A percentile compares a stretch with the other conserved stretches of the same genome.
phyloP scores from a whole-genome alignment of 2,797 vertebrate species.

The Pseudochromis fuscus region DNA sequence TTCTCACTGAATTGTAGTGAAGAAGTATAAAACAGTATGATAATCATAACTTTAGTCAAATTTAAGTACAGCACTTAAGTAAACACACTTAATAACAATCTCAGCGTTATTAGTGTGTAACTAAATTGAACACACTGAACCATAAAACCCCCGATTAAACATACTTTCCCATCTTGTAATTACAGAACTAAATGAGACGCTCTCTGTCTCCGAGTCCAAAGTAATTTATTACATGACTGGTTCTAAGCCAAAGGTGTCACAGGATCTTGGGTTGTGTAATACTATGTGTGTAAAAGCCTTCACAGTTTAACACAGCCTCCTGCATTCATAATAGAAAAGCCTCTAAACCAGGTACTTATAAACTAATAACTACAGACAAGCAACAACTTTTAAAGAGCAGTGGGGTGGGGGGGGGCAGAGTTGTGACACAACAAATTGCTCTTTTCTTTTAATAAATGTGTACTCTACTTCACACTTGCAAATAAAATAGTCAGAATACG shows the following conservation, averaged over 20 bases:
- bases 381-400: too few species aligned
- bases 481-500: too few species aligned
- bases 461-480: too few species aligned
- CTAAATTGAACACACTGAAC: not conserved
- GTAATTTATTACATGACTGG: slow-evolving; percentile 47
- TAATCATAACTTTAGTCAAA: too few species aligned
- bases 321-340: slow-evolving; percentile 21
- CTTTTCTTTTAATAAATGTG: too few species aligned
- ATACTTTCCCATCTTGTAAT: slow-evolving; percentile 27
- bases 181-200: slow-evolving; percentile 38
- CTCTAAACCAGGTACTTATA: not conserved
- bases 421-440: too few species aligned
- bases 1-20: too few species aligned
- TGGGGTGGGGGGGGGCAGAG: too few species aligned
- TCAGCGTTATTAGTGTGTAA: not conserved
- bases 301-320: slow-evolving; percentile 24
- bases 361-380: not conserved
- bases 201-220: slow-evolving; percentile 22
- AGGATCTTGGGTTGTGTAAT: slow-evolving; percentile 32
- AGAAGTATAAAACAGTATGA: too few species aligned
- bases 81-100: too few species aligned
- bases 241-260: slow-evolving; percentile 39
- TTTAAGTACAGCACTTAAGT: too few species aligned
- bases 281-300: slow-evolving; percentile 36
- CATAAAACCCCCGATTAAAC: slow-evolving; percentile 19